These are phyloP conservation scores for Lacerta bilineata DNA, from an alignment of 2,797 vertebrate genomes.

Conservation along the genomic window DNA sequence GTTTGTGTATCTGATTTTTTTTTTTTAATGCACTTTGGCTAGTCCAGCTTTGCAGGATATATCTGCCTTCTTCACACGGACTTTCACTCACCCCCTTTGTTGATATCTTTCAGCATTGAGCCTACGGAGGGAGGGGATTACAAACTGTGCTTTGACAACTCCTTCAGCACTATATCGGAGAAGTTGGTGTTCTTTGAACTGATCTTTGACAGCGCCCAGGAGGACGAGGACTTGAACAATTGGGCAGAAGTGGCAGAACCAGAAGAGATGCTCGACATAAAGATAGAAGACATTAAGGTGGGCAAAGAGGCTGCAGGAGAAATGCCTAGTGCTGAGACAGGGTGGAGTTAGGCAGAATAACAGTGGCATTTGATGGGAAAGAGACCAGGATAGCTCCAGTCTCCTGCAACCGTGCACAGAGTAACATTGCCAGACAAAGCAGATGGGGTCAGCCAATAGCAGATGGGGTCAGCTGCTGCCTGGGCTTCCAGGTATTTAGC, in stretches of 20 bases:
- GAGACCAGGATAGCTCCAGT: background rate
- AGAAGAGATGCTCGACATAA: conserved; percentile 83
- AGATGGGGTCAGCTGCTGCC: background rate
- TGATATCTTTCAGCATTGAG: conserved; percentile 80
- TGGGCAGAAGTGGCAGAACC: conserved; percentile 77
- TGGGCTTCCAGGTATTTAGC: background rate
- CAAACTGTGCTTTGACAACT: conserved; percentile 92
- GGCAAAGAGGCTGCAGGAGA: background rate
- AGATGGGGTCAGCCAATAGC: background rate
- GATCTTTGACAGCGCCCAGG: conserved; percentile 79
- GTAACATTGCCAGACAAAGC: background rate
- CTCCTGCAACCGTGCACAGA: background rate
- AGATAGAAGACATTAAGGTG: conserved; percentile 89
- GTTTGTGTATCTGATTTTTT: background rate
- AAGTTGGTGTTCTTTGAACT: conserved; percentile 91
- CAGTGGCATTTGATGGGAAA: background rate
- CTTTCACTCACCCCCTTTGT: background rate
- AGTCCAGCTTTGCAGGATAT: too few relatives aligned
- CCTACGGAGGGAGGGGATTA: conserved; percentile 88
- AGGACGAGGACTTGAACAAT: conserved; percentile 74
- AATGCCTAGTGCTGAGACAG: background rate
- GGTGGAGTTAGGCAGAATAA: background rate
- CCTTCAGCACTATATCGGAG: conserved; percentile 88
- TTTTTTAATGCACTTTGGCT: background rate
- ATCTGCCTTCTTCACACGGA: background rate